A percentile compares a stretch with the other conserved stretches of the same genome.
Conservation (phyloP, 2,113 vertebrate species). For the Erpornis zantholeuca region DNA sequence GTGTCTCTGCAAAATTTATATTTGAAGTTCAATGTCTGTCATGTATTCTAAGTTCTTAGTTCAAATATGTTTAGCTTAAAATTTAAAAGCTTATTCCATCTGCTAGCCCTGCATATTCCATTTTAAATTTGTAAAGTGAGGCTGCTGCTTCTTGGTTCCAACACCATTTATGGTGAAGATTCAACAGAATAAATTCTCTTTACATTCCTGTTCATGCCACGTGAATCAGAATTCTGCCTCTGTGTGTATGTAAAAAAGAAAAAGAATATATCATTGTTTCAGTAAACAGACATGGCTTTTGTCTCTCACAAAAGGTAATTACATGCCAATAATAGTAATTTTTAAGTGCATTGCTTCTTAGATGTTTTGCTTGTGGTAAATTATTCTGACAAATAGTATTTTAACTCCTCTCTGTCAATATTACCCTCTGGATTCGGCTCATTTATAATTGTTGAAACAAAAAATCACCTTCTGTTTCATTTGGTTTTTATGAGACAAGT, state of each 20-base stretch:
- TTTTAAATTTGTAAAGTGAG: not conserved
- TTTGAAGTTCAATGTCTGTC: not conserved
- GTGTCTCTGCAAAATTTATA: not conserved
- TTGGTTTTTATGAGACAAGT: not conserved
- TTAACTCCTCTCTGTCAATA: not conserved
- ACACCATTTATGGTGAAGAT: not conserved
- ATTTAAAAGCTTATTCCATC: not conserved
- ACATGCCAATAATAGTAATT: not conserved
- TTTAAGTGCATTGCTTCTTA: not conserved
- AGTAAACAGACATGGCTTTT: not conserved
- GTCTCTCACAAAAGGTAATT: not conserved
- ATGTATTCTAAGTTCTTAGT: not conserved
- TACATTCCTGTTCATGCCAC: not conserved
- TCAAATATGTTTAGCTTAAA: slow-evolving; percentile 14
- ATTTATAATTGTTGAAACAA: not conserved
- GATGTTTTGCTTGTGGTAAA: not conserved
- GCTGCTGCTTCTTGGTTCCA: not conserved
- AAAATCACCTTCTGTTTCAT: not conserved
- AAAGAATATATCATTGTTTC: not conserved
- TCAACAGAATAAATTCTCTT: not conserved
- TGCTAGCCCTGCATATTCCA: not conserved
- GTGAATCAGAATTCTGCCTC: not conserved
- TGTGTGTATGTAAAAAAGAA: not conserved
- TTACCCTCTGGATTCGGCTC: not conserved
- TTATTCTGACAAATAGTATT: not conserved